Evolutionary conservation across 2,888 invertebrate species (phyloP).

Genomic region (Nebria salina): DNA sequence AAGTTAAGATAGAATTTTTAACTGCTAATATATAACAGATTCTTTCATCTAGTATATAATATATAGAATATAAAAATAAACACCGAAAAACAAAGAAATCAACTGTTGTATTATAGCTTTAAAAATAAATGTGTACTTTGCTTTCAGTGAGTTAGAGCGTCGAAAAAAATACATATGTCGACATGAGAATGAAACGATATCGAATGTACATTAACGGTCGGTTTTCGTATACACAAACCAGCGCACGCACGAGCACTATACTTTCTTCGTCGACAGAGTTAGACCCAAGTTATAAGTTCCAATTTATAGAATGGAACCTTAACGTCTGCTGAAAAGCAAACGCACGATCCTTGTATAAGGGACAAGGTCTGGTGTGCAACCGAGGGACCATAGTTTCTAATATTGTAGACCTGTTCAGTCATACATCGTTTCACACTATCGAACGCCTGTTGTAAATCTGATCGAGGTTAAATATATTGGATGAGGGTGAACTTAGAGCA

Average conservation of each 20-base stretch:
- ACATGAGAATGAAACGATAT: conserved; percentile 9
- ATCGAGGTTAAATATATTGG: conserved; percentile 41
- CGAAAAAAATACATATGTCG: background rate
- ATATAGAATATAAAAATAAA: too few relatives aligned
- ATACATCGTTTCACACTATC: conserved; percentile 36
- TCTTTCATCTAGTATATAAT: background rate
- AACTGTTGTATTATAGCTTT: background rate
- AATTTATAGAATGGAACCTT: conserved; percentile 34
- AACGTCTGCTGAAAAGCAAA: background rate
- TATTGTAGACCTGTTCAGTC: conserved; percentile 37
- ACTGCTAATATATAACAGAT: background rate
- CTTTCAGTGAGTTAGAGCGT: conserved; percentile 14
- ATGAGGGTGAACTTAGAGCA: conserved; percentile 17
- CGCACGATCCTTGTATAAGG: conserved; percentile 9
- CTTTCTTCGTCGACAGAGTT: conserved; percentile 14
- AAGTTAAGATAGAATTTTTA: background rate
- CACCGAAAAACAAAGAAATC: background rate
- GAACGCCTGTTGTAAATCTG: conserved; percentile 43
- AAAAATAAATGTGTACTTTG: background rate
- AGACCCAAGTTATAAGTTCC: conserved; percentile 39
- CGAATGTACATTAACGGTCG: background rate
- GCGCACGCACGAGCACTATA: background rate
- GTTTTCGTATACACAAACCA: background rate
- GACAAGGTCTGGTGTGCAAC: background rate
- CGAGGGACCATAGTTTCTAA: conserved; percentile 35